These are phyloP conservation scores for Orientallactaga sibirica DNA, from an alignment of 2,797 vertebrate species.

Conservation along the genomic window DNA sequence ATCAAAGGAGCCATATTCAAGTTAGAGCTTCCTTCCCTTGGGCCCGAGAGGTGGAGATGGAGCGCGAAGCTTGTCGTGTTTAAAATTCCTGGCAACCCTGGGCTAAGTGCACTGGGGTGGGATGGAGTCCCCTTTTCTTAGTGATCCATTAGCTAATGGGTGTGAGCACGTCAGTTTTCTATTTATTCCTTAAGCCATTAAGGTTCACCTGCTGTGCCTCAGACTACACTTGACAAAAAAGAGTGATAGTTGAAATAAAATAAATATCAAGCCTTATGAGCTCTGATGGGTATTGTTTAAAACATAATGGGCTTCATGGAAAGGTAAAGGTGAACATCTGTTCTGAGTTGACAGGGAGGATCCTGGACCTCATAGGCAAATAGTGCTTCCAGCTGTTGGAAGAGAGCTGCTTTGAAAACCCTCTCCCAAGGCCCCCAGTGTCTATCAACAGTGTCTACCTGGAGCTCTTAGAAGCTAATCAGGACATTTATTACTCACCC, in stretches of 20 bases:
- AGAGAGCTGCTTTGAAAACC: neutral
- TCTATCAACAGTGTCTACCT: neutral
- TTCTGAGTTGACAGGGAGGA: constrained; percentile 30
- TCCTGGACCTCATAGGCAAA: neutral
- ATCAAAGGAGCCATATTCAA: constrained; percentile 87
- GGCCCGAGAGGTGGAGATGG: constrained; percentile 78
- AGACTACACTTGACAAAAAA: constrained; percentile 89
- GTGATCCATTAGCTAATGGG: constrained; percentile 98
- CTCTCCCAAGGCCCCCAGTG: neutral
- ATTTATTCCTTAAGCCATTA: constrained; percentile 89
- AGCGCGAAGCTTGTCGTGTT: constrained; percentile 86
- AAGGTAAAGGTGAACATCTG: constrained; percentile 81
- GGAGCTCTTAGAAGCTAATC: neutral
- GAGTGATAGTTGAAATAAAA: constrained; percentile 91
- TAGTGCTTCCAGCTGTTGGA: neutral
- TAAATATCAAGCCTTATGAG: constrained; percentile 88
- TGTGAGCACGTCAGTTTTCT: constrained; percentile 91
- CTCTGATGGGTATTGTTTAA: constrained; percentile 85
- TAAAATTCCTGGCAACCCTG: constrained; percentile 87
- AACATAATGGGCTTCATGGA: constrained; percentile 77
- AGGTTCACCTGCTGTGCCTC: constrained; percentile 89
- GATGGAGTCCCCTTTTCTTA: constrained; percentile 88
- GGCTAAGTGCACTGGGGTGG: constrained; percentile 89
- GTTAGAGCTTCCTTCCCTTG: constrained; percentile 87
- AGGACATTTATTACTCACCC: neutral